A percentile compares a stretch with the other conserved stretches of the same genome.
Conservation (phyloP, 2,797 vertebrate genomes). For the Knipowitschia caucasica region DNA sequence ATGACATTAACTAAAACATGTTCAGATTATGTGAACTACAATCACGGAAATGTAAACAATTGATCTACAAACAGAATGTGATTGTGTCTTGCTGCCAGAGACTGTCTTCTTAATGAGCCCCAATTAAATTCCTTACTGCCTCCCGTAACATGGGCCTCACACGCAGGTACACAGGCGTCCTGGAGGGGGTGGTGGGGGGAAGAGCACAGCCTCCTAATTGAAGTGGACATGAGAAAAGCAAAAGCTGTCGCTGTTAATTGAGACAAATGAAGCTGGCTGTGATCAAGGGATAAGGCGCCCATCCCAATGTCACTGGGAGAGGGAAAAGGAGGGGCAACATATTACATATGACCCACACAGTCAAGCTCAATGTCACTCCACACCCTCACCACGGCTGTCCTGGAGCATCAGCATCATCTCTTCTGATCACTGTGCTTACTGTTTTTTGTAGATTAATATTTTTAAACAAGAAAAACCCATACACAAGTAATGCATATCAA, state of each 20-base stretch:
- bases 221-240: slow-evolving; percentile 68
- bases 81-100: no score
- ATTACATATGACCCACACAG: slow-evolving; percentile 29
- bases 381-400: not conserved
- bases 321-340: slow-evolving; percentile 18
- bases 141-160: not conserved
- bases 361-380: slow-evolving; percentile 29
- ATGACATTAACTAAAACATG: no score
- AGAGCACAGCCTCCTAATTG: slow-evolving; percentile 49
- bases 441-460: not conserved
- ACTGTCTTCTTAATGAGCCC: no score
- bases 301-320: slow-evolving; percentile 62
- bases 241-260: slow-evolving; percentile 73
- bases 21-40: no score
- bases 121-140: no score
- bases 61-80: no score
- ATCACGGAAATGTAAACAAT: no score
- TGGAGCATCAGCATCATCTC: not conserved
- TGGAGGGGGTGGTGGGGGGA: slow-evolving; percentile 31
- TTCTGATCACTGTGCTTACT: not conserved
- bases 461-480: no score
- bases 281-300: slow-evolving; percentile 65
- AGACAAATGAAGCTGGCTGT: slow-evolving; percentile 70
- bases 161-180: slow-evolving; percentile 14
- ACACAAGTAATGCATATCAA: no score